These are phyloP conservation scores for Silurus asotus DNA, from an alignment of 2,113 vertebrate genomes.

Conservation along the genomic window DNA sequence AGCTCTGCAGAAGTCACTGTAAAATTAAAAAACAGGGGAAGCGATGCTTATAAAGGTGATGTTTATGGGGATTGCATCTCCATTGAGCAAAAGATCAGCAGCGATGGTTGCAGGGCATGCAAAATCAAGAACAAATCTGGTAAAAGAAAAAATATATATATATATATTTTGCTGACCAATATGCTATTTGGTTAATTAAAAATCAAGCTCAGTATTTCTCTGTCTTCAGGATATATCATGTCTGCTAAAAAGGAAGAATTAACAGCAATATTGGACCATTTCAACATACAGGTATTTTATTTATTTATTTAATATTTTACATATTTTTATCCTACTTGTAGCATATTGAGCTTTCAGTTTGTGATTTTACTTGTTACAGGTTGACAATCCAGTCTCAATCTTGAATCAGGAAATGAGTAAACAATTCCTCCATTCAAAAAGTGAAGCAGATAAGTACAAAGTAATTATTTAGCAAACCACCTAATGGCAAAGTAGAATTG, in stretches of 20 bases:
- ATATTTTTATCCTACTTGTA: background rate
- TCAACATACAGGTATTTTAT: slow-evolving; percentile 86
- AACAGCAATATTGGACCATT: slow-evolving; percentile 83
- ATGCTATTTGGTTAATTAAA: background rate
- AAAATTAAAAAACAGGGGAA: slow-evolving; percentile 82
- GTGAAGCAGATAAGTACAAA: slow-evolving; percentile 90
- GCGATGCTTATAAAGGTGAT: slow-evolving; percentile 81
- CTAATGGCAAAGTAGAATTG: too few species aligned
- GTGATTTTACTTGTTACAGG: slow-evolving; percentile 67
- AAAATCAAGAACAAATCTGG: slow-evolving; percentile 82
- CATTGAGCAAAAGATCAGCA: slow-evolving; percentile 78
- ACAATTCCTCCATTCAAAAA: slow-evolving; percentile 90
- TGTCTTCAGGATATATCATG: slow-evolving; percentile 68
- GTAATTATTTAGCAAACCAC: slow-evolving; percentile 62
- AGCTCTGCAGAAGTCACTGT: slow-evolving; percentile 85
- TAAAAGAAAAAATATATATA: slow-evolving; percentile 48
- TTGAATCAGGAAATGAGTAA: slow-evolving; percentile 95
- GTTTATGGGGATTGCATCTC: slow-evolving; percentile 78
- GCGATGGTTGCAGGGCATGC: slow-evolving; percentile 80
- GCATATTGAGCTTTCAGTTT: background rate
- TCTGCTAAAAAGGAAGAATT: slow-evolving; percentile 87
- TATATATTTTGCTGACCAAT: background rate
- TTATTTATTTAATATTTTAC: background rate
- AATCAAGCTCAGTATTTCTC: background rate
- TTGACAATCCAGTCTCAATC: slow-evolving; percentile 90